phyloP scores from a whole-genome alignment of 2,888 invertebrate species.

The Geophilus truncorum region DNA sequence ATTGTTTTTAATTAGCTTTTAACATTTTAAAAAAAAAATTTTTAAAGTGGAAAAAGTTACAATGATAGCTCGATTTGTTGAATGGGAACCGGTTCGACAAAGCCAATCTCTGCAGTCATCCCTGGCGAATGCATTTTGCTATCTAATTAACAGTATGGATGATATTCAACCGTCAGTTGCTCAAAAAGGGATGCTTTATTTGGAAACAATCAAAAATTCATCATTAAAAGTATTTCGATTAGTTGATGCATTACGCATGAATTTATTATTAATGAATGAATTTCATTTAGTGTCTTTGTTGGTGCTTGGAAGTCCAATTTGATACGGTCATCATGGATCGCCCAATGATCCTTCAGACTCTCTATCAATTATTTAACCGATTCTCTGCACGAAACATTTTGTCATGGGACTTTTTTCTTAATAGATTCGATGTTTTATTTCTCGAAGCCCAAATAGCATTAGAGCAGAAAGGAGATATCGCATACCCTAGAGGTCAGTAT shows the following conservation, averaged over 20 bases:
- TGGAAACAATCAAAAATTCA: conserved; percentile 87
- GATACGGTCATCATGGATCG: conserved; percentile 94
- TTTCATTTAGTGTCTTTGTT: conserved; percentile 67
- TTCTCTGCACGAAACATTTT: conserved; percentile 75
- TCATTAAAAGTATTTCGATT: conserved; percentile 65
- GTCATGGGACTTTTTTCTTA: conserved; percentile 96
- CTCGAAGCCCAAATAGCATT: conserved; percentile 91
- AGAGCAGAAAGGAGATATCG: conserved; percentile 76
- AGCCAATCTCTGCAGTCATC: conserved; percentile 76
- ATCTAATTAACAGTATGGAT: conserved; percentile 91
- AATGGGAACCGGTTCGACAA: conserved; percentile 76
- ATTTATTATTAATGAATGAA: conserved; percentile 36
- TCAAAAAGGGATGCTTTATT: conserved; percentile 82
- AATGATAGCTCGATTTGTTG: conserved; percentile 87
- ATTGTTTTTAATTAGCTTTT: no score
- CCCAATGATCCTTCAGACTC: conserved; percentile 90
- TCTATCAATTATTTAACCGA: conserved; percentile 90
- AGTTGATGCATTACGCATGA: conserved; percentile 40
- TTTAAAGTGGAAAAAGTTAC: conserved; percentile 94
- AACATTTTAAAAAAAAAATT: conserved; percentile 39
- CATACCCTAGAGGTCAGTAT: conserved; percentile 67
- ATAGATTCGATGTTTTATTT: conserved; percentile 90
- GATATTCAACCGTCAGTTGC: conserved; percentile 93
- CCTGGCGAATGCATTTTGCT: conserved; percentile 93
- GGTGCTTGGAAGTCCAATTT: conserved; percentile 96